Evolutionary conservation across 2,113 vertebrate genomes (phyloP).

Genomic region (Plecotus auritus): DNA sequence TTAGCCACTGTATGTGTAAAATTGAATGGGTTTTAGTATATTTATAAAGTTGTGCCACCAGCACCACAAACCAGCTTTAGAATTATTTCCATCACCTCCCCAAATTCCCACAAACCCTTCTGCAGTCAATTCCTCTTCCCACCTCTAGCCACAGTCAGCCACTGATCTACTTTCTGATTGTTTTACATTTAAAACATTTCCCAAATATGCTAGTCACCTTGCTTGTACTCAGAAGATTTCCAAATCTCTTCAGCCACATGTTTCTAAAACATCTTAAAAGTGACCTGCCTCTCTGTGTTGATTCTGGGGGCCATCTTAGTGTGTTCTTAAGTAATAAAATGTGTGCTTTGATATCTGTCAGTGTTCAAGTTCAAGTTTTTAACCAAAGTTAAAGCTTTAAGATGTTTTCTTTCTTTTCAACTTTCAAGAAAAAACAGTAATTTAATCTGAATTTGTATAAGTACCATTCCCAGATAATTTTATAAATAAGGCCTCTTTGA

Average conservation of each 20-base stretch:
- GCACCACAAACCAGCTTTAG: background rate
- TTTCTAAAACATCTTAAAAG: background rate
- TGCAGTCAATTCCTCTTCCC: background rate
- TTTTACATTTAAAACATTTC: background rate
- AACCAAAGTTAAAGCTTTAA: background rate
- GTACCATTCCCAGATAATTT: background rate
- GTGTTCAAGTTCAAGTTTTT: background rate
- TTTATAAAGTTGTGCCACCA: background rate
- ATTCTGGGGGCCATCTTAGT: background rate
- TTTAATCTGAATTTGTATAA: background rate
- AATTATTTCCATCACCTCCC: background rate
- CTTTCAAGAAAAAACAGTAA: background rate
- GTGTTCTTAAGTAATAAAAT: background rate
- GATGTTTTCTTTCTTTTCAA: background rate
- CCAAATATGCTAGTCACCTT: background rate
- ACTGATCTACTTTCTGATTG: background rate
- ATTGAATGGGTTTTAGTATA: background rate
- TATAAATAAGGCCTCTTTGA: background rate
- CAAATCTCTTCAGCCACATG: background rate
- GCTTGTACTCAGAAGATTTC: background rate
- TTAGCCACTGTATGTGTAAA: background rate
- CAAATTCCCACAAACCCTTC: background rate
- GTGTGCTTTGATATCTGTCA: background rate
- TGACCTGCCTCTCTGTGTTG: background rate
- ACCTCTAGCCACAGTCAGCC: background rate